Conservation (phyloP, 1,140 invertebrate genomes). For the Drosophila baimaii region DNA sequence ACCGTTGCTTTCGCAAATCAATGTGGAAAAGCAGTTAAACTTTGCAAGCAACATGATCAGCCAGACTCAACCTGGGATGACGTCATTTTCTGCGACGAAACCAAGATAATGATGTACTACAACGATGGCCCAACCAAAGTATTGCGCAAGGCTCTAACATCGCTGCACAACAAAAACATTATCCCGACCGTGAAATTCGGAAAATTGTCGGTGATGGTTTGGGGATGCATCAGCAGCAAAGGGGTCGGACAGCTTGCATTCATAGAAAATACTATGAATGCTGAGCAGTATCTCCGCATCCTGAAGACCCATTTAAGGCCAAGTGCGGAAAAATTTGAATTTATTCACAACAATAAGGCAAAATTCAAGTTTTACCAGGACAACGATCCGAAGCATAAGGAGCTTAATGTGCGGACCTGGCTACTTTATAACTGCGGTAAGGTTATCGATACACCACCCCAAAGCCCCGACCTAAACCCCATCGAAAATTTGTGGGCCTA, state of each 20-base stretch:
- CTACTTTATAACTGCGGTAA: conserved; percentile 14
- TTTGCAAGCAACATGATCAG: no score
- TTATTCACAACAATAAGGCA: neutral
- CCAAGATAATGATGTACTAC: no score
- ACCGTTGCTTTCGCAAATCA: neutral
- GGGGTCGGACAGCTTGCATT: neutral
- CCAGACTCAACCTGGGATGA: no score
- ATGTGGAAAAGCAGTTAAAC: neutral
- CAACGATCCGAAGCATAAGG: neutral
- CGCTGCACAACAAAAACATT: neutral
- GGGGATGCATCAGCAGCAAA: neutral
- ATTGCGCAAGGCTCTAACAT: no score
- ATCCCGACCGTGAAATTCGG: neutral
- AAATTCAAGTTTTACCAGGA: neutral
- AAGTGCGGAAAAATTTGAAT: no score
- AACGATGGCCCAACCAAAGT: no score
- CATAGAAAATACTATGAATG: neutral
- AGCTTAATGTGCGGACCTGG: conserved; percentile 2
- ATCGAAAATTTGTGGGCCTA: conserved; percentile 17
- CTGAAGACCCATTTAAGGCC: neutral
- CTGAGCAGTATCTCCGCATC: neutral
- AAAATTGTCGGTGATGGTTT: conserved; percentile 1
- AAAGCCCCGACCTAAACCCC: conserved; percentile 12
- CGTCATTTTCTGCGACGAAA: no score
- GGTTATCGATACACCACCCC: conserved; percentile 20